Percentiles rank a stretch among this genome's conserved stretches.
phyloP scores from a whole-genome alignment of 2,797 vertebrate species.

The Coracias cyanogaster region DNA sequence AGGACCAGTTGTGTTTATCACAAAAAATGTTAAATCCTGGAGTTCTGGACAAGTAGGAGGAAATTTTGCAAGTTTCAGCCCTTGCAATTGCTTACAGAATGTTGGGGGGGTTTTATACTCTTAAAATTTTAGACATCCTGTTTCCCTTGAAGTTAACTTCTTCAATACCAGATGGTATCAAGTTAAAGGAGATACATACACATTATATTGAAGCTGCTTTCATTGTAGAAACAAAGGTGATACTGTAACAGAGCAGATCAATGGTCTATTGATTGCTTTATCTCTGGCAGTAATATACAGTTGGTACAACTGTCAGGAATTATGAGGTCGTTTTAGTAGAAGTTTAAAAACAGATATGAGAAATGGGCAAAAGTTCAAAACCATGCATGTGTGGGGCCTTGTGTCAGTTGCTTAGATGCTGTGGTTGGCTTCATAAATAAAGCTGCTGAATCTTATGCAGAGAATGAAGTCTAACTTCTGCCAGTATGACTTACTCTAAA shows the following conservation, averaged over 20 bases:
- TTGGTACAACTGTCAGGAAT: background rate
- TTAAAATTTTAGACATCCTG: background rate
- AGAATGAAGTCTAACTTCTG: background rate
- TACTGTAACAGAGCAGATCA: background rate
- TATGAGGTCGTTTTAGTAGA: background rate
- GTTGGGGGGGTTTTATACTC: background rate
- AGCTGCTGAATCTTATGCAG: background rate
- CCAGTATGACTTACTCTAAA: background rate
- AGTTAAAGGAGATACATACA: background rate
- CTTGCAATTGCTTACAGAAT: background rate
- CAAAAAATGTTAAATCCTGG: background rate
- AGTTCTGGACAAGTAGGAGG: background rate
- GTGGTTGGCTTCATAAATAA: background rate
- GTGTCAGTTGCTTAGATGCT: background rate
- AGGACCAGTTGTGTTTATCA: background rate
- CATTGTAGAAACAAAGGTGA: background rate
- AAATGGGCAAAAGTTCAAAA: background rate
- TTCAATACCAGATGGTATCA: background rate
- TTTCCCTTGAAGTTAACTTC: background rate
- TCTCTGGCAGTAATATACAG: background rate
- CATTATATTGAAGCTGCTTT: background rate
- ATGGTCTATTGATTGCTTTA: background rate
- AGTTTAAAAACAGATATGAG: background rate
- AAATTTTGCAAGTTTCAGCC: background rate
- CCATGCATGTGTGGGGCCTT: background rate